Base-by-base conservation (phyloP, 1,140 invertebrate genomes). In the Chironomus striatipennis region DNA sequence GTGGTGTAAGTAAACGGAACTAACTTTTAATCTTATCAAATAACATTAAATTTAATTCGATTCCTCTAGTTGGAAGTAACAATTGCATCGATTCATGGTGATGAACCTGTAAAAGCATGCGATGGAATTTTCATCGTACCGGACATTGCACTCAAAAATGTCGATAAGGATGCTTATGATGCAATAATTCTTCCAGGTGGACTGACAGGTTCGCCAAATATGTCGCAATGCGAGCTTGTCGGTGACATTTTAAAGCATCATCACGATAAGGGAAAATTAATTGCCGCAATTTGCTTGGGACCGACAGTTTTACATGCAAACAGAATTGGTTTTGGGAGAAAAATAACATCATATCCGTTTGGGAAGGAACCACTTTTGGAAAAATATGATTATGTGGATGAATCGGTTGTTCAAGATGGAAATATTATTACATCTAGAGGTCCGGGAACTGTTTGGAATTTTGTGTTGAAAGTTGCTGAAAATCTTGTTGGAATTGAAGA, bases 231-330 rank as follows among this genome's bases (percentile, higher is more conserved):
- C 43, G 75, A 81, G 72, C 81, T 87, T 75, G 90, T 98, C 64
- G 94, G 93, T 0, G 84, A 88, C 34, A 78, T 98, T 2, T 81
- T 99, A 5, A 88, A 91, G 80, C 83, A 89, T 8, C 95, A 98
- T 79, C 92, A 98, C 81, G 85, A 84, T 1, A 81, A 81, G 76
- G 90, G 89, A 0, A 84, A 87, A 76, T 81, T 93, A 7, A 89
- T 99, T 76, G 96, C 93, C 70, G 96, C 96, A 7, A 98, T 98
- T 77, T 97, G 95, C 87, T 95, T 95, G 85, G 93, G 93, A 18
- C 96, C 97, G 1, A 93, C 90, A 17, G 96, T 91, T 0, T 84
- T 99, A n/a, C 90, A 90, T 78, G 87, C 89, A 12, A 95, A 98
- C 83, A 88, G 88, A n/a, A 91, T 99, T 77, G 90, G 85, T 3